Percentiles rank a stretch among this genome's conserved stretches.
Conservation (phyloP, 2,113 vertebrate genomes). For the Hyperopisus bebe region DNA sequence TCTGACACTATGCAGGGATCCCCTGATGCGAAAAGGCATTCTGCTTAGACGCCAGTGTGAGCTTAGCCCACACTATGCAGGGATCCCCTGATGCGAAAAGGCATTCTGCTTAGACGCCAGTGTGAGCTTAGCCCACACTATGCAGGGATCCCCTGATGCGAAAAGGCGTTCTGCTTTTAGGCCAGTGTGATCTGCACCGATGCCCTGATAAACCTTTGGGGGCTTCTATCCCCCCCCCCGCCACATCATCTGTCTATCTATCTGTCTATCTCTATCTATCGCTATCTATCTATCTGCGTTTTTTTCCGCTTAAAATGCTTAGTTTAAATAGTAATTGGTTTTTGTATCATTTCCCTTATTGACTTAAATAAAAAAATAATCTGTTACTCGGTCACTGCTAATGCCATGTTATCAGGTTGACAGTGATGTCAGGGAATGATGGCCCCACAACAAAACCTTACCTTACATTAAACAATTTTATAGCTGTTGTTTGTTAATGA, state of each 20-base stretch:
- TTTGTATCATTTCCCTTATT: not conserved
- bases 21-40: not conserved
- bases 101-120: not conserved
- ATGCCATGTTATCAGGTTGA: not conserved
- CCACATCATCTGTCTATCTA: too few relatives aligned
- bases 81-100: not conserved
- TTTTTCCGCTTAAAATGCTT: not conserved
- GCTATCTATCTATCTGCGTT: too few relatives aligned
- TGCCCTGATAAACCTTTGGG: not conserved
- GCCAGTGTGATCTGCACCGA: not conserved
- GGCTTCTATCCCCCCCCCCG: not conserved
- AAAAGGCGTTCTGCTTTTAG: not conserved
- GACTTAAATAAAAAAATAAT: not conserved
- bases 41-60: not conserved
- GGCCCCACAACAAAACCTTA: not conserved
- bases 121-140: not conserved
- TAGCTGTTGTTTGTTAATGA: not conserved
- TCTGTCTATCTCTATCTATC: too few relatives aligned
- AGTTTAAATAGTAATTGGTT: not conserved
- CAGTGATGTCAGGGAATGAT: not conserved
- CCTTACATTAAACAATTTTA: not conserved
- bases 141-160: not conserved
- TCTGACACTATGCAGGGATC: not conserved
- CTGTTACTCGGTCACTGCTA: not conserved
- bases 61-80: not conserved